Conservation (phyloP, 2,113 vertebrate species). For the Choloepus hoffmanni region DNA sequence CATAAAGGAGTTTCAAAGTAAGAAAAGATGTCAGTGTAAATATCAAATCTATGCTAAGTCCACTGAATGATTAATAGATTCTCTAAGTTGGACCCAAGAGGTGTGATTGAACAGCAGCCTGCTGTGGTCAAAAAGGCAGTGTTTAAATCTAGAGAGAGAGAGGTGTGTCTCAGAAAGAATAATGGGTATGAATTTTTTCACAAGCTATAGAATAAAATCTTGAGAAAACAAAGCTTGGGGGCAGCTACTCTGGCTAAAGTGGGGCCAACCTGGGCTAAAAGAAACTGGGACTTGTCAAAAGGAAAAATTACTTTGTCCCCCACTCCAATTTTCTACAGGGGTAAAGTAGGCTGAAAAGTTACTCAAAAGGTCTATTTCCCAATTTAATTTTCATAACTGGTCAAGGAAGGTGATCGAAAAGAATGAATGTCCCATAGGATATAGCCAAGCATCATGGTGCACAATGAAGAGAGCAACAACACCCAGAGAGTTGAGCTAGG, state of each 20-base stretch:
- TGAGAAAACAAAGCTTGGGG: background rate
- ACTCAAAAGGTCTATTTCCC: background rate
- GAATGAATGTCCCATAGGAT: background rate
- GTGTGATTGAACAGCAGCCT: background rate
- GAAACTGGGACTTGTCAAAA: background rate
- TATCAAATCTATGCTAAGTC: background rate
- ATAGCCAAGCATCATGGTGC: background rate
- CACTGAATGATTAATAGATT: background rate
- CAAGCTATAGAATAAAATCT: background rate
- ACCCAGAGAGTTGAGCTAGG: background rate
- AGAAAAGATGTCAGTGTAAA: background rate
- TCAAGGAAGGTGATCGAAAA: background rate
- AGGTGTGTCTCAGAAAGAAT: background rate
- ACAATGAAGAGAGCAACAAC: background rate
- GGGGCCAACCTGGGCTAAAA: background rate
- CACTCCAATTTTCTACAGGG: background rate
- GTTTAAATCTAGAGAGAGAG: background rate
- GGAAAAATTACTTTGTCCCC: background rate
- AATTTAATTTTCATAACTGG: background rate
- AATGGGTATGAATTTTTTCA: background rate
- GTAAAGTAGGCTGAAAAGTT: background rate
- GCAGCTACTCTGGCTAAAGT: too few relatives aligned
- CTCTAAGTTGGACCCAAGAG: background rate
- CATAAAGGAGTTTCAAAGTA: background rate
- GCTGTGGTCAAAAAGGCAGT: background rate